Conservation (phyloP, 2,888 invertebrate genomes). For the Taenaris catops region DNA sequence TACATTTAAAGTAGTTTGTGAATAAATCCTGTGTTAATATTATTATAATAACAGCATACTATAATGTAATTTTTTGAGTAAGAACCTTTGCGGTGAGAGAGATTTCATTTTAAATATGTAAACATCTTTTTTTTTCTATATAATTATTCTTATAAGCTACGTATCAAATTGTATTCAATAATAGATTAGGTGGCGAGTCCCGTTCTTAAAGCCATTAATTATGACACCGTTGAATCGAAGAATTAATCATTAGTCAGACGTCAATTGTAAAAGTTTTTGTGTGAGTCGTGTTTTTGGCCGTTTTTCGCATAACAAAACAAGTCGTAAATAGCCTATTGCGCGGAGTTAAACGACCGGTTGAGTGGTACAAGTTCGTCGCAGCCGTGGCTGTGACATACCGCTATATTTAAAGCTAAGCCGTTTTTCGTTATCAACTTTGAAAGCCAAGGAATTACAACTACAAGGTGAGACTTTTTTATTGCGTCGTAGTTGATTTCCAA, state of each 20-base stretch:
- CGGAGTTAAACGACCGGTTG: slow-evolving; percentile 10
- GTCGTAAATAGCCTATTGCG: slow-evolving; percentile 2
- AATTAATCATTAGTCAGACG: slow-evolving; percentile 5
- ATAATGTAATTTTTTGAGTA: no score
- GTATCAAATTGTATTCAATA: slow-evolving; percentile 1
- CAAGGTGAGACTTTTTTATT: no score
- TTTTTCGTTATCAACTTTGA: no score
- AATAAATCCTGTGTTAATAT: no score
- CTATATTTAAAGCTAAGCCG: no score
- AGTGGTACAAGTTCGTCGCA: slow-evolving; percentile 6
- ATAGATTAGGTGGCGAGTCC: slow-evolving; percentile 4
- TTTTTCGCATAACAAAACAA: slow-evolving; percentile 7
- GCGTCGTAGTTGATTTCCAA: no score
- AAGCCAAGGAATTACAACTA: no score
- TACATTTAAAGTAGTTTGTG: no score
- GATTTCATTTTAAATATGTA: not conserved
- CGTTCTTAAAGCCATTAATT: slow-evolving; percentile 5
- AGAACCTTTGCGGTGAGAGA: no score
- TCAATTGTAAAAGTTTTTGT: slow-evolving; percentile 1
- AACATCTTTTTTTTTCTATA: no score
- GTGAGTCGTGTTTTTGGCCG: slow-evolving; percentile 1
- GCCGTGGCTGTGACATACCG: not conserved
- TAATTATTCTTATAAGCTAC: not conserved
- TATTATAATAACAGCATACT: no score
- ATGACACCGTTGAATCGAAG: slow-evolving; percentile 3